Conservation (phyloP, 2,113 vertebrate species). For the Callorhinus ursinus region DNA sequence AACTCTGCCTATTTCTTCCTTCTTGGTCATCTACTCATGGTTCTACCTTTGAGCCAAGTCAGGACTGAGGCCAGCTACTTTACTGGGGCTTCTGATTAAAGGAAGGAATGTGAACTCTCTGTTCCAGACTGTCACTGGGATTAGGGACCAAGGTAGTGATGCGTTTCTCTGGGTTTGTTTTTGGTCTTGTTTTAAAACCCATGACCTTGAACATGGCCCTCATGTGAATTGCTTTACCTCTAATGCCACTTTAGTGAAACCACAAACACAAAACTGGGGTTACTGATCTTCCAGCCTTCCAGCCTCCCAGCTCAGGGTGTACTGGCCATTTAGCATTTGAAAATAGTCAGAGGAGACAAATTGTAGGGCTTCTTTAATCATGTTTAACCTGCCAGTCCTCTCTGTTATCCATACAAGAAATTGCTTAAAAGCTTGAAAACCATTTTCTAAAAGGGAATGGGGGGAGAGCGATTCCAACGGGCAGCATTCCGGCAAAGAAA, state of each 20-base stretch:
- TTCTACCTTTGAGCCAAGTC: conserved; percentile 63
- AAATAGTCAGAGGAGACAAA: not conserved
- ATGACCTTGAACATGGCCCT: not conserved
- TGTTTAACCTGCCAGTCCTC: not conserved
- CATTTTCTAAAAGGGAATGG: not conserved
- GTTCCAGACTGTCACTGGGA: not conserved
- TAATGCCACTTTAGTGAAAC: not conserved
- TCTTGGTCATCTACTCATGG: not conserved
- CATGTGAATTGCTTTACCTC: not conserved
- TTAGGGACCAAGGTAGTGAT: not conserved
- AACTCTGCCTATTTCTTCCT: conserved; percentile 24
- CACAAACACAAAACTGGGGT: not conserved
- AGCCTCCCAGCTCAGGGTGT: not conserved
- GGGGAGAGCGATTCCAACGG: not conserved
- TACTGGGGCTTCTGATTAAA: not conserved
- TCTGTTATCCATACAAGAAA: not conserved
- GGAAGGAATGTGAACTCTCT: not conserved
- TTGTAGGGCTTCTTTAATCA: not conserved
- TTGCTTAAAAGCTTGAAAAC: not conserved
- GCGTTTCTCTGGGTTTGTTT: not conserved
- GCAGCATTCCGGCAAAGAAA: not conserved
- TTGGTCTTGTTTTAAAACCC: not conserved
- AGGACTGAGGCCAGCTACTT: not conserved
- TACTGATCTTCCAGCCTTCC: not conserved
- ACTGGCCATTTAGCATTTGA: not conserved